Evolutionary conservation across 2,113 vertebrate genomes (phyloP).

Genomic region (Mus spicilegus): DNA sequence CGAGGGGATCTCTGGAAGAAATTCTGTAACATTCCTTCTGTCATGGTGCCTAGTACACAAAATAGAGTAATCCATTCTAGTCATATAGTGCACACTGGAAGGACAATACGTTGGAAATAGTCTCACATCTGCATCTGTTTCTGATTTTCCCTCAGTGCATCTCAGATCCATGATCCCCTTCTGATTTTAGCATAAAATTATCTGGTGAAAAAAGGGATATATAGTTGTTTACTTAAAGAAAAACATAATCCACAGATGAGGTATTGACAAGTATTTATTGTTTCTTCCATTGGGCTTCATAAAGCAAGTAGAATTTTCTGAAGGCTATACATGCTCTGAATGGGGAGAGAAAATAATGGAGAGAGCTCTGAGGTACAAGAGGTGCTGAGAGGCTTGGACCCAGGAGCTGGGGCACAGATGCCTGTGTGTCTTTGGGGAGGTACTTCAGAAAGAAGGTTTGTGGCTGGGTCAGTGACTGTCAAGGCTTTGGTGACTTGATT

Average conservation of each 20-base stretch:
- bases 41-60: neutral
- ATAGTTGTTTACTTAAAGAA: neutral
- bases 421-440: too few species aligned
- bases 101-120: too few species aligned
- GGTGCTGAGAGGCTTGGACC: too few species aligned
- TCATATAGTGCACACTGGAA: neutral
- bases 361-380: neutral
- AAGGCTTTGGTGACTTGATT: too few species aligned
- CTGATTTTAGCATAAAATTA: neutral
- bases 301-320: neutral
- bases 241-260: neutral
- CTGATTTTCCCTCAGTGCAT: neutral
- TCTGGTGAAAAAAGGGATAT: neutral
- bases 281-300: neutral
- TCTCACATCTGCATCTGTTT: neutral
- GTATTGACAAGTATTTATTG: conserved; percentile 22
- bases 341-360: neutral
- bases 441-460: too few species aligned
- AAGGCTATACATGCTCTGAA: neutral
- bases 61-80: neutral
- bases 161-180: fast-evolving
- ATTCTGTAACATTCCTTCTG: neutral
- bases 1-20: neutral
- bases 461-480: too few species aligned
- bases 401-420: too few species aligned